Evolutionary conservation across 2,797 vertebrate genomes (phyloP).

Genomic region (Eospalax fontanierii): DNA sequence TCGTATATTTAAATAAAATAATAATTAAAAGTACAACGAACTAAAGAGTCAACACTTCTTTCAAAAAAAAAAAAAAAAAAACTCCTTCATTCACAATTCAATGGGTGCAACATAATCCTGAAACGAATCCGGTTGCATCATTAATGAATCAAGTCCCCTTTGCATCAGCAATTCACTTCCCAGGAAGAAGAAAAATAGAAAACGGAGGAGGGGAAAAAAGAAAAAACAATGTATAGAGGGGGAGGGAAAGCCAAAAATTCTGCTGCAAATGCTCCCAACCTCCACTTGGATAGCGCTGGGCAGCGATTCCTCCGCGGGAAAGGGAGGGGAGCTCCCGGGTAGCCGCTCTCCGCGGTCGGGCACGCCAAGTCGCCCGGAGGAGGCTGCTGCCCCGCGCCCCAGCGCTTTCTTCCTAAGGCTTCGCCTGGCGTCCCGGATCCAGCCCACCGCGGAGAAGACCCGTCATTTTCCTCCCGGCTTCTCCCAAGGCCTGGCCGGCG

Average conservation of each 20-base stretch:
- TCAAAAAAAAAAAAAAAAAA: conserved; percentile 76
- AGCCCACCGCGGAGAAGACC: neutral
- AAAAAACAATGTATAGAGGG: conserved; percentile 72
- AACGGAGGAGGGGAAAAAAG: conserved; percentile 13
- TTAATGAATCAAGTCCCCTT: conserved; percentile 81
- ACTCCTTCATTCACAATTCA: conserved; percentile 90
- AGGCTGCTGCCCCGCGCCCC: neutral
- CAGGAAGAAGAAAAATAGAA: conserved; percentile 65
- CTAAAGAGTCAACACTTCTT: conserved; percentile 79
- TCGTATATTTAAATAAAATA: conserved; percentile 85
- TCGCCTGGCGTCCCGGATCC: neutral
- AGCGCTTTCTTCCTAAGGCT: conserved; percentile 13
- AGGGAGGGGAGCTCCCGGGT: conserved; percentile 80
- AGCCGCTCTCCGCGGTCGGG: neutral
- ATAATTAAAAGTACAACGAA: conserved; percentile 82
- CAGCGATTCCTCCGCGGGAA: conserved; percentile 10
- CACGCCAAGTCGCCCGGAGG: neutral
- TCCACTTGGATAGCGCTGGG: conserved; percentile 82
- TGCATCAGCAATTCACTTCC: conserved; percentile 82
- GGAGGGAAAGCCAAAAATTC: conserved; percentile 76
- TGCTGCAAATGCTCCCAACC: conserved; percentile 82
- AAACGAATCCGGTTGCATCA: conserved; percentile 87
- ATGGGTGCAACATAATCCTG: conserved; percentile 88
- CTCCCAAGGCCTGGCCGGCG: neutral
- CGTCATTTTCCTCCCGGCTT: neutral